Conservation (phyloP, 2,888 invertebrate species). For the Odontomyia ornata region DNA sequence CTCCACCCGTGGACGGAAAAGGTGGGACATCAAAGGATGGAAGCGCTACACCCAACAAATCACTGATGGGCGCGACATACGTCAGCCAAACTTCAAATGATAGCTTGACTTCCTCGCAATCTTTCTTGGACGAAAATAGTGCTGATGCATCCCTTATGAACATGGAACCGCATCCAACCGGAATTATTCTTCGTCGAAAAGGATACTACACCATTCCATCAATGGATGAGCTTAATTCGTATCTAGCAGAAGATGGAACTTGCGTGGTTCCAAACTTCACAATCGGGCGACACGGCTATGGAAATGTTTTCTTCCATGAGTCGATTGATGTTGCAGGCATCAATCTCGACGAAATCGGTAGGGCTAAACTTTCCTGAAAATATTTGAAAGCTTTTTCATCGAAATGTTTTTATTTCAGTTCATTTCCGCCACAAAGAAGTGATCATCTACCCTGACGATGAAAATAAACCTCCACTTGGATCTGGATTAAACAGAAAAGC, state of each 20-base stretch:
- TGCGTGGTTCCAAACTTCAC: conserved; percentile 89
- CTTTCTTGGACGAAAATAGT: conserved; percentile 54
- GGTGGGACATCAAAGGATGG: not conserved
- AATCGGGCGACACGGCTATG: conserved; percentile 88
- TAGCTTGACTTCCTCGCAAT: conserved; percentile 54
- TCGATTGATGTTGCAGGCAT: conserved; percentile 84
- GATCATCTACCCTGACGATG: conserved; percentile 91
- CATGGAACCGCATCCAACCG: conserved; percentile 72
- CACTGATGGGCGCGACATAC: not conserved
- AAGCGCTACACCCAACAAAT: not conserved
- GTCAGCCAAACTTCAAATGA: conserved; percentile 56
- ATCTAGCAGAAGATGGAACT: conserved; percentile 73
- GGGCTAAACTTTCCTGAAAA: not conserved
- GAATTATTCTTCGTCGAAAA: conserved; percentile 77
- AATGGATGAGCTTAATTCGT: conserved; percentile 79
- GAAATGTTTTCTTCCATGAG: conserved; percentile 87
- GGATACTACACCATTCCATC: conserved; percentile 91
- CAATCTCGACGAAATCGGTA: conserved; percentile 86
- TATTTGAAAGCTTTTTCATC: not conserved
- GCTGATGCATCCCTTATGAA: conserved; percentile 51
- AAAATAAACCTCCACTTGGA: conserved; percentile 87
- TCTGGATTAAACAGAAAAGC: conserved; percentile 89
- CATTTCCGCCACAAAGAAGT: conserved; percentile 95
- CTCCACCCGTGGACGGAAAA: no score
- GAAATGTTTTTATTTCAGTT: conserved; percentile 66